Base-by-base conservation (phyloP, 2,888 invertebrate species). In the Graphium colonna region DNA sequence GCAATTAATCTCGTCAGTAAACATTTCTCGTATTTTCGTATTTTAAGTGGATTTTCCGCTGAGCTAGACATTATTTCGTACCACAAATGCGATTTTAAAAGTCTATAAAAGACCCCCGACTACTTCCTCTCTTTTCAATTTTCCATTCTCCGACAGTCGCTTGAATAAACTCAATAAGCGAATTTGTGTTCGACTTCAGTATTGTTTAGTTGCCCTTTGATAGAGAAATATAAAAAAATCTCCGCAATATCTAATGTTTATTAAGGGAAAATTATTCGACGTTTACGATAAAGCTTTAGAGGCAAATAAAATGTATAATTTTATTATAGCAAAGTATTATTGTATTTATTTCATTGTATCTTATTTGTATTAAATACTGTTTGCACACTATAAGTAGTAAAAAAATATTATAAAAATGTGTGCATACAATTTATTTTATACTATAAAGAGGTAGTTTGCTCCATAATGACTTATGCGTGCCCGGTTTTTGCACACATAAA, bases 111-210 rank as follows among this genome's bases (percentile, higher is more conserved):
- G 48, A 53, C 21, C 38, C 36, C 44, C 13, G 31, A 39, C 44
- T 38, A 39, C 39, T 48, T 48, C 44, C 39, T 17, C 28, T 44
- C 43, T 41, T 44, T 31, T 53, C 39, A 48, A n/a, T 18, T 45
- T 38, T 49, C n/a, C 42, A 13, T 53, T 17, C 44, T 44, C 17
- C 41, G 42, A 43, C 48, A 44, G 48, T 49, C 43, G 48, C 48
- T 51, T 57, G 59, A 57, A 59, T 60, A 64, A 60, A 64, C 55
- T 55, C 55, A 58, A 59, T 60, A 61, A 61, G 59, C 57, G 47
- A 57, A 60, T 57, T 56, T 53, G 49, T 56, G 51, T 57, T 59
- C 59, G 50, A 53, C 51, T 59, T 51, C 53, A 53, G 41, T 56
- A 57, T 60, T 55, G 45, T 51, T 53, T 49, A 48, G 48, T 53